Conservation (phyloP, 2,797 vertebrate genomes). For the Enteromius unitaeniatus region DNA sequence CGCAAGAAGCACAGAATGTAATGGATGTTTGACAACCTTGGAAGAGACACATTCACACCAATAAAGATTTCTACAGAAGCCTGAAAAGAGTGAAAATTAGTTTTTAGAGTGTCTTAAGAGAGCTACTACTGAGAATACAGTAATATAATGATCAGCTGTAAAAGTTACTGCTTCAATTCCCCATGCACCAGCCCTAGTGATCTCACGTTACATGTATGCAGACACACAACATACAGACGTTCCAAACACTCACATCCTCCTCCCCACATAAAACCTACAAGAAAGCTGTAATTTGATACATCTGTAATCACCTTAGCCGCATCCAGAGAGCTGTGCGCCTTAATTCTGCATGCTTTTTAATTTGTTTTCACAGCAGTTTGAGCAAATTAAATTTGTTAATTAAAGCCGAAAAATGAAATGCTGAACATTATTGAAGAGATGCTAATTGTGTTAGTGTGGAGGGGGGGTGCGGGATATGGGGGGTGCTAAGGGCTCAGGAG, state of each 20-base stretch:
- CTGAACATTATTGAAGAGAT: slow-evolving; percentile 99
- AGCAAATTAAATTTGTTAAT: slow-evolving; percentile 99
- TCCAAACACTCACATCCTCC: slow-evolving; percentile 37
- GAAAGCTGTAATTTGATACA: slow-evolving; percentile 77
- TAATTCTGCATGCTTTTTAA: slow-evolving; percentile 87
- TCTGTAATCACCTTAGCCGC: slow-evolving; percentile 90
- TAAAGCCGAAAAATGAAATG: slow-evolving; percentile 99
- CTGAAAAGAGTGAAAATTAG: slow-evolving; percentile 17
- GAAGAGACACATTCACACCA: slow-evolving; percentile 33
- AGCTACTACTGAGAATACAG: slow-evolving; percentile 27
- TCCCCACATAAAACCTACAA: slow-evolving; percentile 76
- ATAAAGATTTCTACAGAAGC: background rate
- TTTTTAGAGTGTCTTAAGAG: slow-evolving; percentile 29
- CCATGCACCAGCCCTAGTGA: background rate
- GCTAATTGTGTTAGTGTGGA: slow-evolving; percentile 97
- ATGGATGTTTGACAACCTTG: slow-evolving; percentile 31
- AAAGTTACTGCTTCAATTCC: slow-evolving; percentile 14
- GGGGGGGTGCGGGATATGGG: slow-evolving; percentile 65
- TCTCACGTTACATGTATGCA: slow-evolving; percentile 30
- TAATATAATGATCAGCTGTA: slow-evolving; percentile 4
- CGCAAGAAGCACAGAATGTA: background rate
- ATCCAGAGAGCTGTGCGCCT: slow-evolving; percentile 86
- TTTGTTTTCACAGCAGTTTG: slow-evolving; percentile 90
- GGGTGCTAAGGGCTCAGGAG: slow-evolving; percentile 79
- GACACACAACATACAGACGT: slow-evolving; percentile 45